phyloP scores from a whole-genome alignment of 2,797 vertebrate genomes.

The Enteromius anoplus region DNA sequence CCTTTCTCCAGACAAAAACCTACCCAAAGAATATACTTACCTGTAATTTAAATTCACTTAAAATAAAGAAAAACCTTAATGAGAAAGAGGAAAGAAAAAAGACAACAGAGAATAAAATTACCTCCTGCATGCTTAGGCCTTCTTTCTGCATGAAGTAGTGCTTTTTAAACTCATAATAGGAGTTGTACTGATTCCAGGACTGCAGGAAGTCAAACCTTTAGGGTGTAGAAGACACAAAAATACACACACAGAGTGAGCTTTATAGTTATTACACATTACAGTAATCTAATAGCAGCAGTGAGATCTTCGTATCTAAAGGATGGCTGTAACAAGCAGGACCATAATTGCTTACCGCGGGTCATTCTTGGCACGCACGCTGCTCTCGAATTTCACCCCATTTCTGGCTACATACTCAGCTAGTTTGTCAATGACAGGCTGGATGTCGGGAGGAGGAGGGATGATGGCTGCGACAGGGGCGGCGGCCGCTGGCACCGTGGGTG shows the following conservation, averaged over 20 bases:
- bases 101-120: conserved; percentile 57
- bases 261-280: conserved; percentile 32
- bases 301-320: conserved; percentile 15
- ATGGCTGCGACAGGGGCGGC: conserved; percentile 82
- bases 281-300: not conserved
- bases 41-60: not conserved
- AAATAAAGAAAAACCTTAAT: not conserved
- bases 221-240: conserved; percentile 43
- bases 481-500: not conserved
- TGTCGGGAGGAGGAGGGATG: conserved; percentile 95
- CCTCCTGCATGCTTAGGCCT: conserved; percentile 74
- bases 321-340: not conserved
- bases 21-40: no score
- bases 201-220: conserved; percentile 96
- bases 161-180: conserved; percentile 98
- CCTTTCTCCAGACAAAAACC: not conserved
- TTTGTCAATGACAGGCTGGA: conserved; percentile 98
- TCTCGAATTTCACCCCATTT: conserved; percentile 95
- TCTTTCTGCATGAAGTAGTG: conserved; percentile 97
- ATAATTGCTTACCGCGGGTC: conserved; percentile 85
- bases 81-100: not conserved
- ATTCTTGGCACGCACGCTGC: conserved; percentile 95
- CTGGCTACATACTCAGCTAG: conserved; percentile 96
- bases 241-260: conserved; percentile 42
- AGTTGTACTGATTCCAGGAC: conserved; percentile 94